Evolutionary conservation across 2,113 vertebrate genomes (phyloP), one percentile per base, ranked within the genome.

Genomic region (Marcusenius ussheri): DNA sequence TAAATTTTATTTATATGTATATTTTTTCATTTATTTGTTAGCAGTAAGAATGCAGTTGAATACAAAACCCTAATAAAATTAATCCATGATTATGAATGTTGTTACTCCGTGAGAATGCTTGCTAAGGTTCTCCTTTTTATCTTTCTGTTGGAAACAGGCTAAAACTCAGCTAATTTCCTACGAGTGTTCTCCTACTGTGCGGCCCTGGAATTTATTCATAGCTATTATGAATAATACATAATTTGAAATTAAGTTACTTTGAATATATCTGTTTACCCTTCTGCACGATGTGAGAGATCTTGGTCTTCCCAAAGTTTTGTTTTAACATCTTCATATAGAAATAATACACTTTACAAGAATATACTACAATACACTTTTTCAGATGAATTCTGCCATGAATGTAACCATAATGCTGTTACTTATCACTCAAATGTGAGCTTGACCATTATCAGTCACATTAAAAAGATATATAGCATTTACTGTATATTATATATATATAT

Each of bases 1-100:
- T 92, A 92, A 93, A 56, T 93, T 94, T 93, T 93, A 90, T 92
- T 94, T 88, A 92, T 90, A 86, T 62, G 24, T 90, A 90, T 92
- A 86, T n/a, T 45, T 93, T 89, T 91, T 92, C 31, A 88, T 85
- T 89, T 89, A 91, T 89, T 66, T 92, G 84, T 88, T 88, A 88
- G 91, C 80, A 91, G 89, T 66, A 83, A 90, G 89, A 66, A 27
- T 80, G 58, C 84, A 51, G 42, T 53, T 62, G 35, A 89, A 83
- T 56, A 46, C 56, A 85, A 89, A 80, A 89, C 31, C 15, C 27
- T 9, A 35, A 17, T 83, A 24, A 47, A 84, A n/a, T 84, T 9
- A 84, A 84, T 84, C 45, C 83, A 84, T 17, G 6, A 84, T 45
- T 24, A 46, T 47, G 46, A 27, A 46, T 47, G 83, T 84, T n/a